Conservation (phyloP, 2,113 vertebrate species). For the Hylia prasina region DNA sequence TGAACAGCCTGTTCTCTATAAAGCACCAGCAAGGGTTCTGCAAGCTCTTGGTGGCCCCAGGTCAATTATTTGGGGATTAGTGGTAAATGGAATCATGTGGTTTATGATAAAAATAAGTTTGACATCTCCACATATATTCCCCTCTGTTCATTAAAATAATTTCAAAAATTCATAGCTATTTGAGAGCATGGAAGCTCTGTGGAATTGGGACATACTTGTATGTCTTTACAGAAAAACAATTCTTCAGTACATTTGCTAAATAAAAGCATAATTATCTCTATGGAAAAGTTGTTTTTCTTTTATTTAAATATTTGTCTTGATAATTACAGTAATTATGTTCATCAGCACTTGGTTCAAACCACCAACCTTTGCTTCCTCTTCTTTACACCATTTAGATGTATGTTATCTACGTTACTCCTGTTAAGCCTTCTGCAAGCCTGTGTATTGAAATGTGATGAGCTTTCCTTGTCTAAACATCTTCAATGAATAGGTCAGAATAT, state of each 20-base stretch:
- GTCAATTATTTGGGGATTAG: constrained; percentile 43
- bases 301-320: not conserved
- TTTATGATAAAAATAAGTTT: constrained; percentile 31
- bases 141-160: constrained; percentile 39
- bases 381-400: not conserved
- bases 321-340: not conserved
- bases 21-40: constrained; percentile 27
- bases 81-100: constrained; percentile 8
- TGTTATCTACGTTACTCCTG: not conserved
- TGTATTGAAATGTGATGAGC: not conserved
- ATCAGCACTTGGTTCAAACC: not conserved
- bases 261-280: constrained; percentile 64
- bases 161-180: not conserved
- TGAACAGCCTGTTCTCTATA: constrained; percentile 9
- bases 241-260: constrained; percentile 72
- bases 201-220: not conserved
- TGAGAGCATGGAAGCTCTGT: not conserved
- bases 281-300: not conserved
- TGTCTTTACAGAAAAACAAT: constrained; percentile 47
- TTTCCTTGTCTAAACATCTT: not conserved
- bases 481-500: not conserved
- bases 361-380: not conserved
- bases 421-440: not conserved
- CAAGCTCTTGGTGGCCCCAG: not conserved
- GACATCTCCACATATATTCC: not conserved